Evolutionary conservation across 1,140 invertebrate genomes (phyloP).

Genomic region (Belonocnema kinseyi): DNA sequence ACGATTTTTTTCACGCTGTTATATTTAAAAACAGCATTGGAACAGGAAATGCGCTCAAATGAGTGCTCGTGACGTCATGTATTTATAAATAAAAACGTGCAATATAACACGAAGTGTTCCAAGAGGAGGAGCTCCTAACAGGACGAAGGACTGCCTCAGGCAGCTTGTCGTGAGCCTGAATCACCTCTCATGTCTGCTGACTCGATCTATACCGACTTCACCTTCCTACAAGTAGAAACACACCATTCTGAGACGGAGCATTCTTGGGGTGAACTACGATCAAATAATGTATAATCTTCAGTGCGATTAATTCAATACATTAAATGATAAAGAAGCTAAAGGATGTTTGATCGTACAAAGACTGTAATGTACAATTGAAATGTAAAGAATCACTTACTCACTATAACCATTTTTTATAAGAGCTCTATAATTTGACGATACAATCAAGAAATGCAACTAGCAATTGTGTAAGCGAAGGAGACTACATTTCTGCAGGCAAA

Average conservation of each 20-base stretch:
- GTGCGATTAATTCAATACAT: not conserved
- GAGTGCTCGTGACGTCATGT: slow-evolving; percentile 39
- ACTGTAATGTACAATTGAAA: not conserved
- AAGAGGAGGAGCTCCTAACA: slow-evolving; percentile 44
- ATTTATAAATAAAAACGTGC: slow-evolving; percentile 54
- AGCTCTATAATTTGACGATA: not conserved
- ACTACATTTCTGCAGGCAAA: not conserved
- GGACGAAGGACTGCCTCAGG: slow-evolving; percentile 52
- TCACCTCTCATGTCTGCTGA: slow-evolving; percentile 15
- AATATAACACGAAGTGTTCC: slow-evolving; percentile 45
- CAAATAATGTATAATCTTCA: not conserved
- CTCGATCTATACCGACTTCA: not conserved
- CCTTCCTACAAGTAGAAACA: not conserved
- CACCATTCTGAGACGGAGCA: too few relatives aligned
- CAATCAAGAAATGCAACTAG: slow-evolving; percentile 17
- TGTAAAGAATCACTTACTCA: not conserved
- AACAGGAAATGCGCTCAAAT: not conserved
- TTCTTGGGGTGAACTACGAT: not conserved
- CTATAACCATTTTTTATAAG: not conserved
- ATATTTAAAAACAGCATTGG: not conserved
- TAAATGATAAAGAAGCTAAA: not conserved
- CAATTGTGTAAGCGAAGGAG: not conserved
- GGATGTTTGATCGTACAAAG: not conserved
- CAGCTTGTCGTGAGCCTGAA: slow-evolving; percentile 36
- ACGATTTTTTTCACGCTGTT: not conserved